phyloP scores from a whole-genome alignment of 2,113 vertebrate species.

The Cyphomyrus plagiostoma region DNA sequence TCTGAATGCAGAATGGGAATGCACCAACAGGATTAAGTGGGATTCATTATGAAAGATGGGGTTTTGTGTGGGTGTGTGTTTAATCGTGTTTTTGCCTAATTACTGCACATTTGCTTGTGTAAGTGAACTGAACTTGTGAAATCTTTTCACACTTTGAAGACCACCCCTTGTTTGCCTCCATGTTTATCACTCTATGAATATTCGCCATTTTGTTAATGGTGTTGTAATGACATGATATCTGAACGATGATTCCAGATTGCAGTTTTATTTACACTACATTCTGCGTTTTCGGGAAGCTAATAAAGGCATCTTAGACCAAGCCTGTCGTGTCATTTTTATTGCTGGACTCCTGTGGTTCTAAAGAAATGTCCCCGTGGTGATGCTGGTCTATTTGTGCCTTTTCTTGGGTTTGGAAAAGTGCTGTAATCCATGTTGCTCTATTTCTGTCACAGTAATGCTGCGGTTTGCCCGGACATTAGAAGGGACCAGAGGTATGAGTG shows the following conservation, averaged over 20 bases:
- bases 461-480: constrained; percentile 19
- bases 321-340: constrained; percentile 24
- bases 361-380: constrained; percentile 35
- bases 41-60: background rate
- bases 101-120: constrained; percentile 40
- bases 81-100: constrained; percentile 31
- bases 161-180: constrained; percentile 52
- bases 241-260: constrained; percentile 57
- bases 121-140: constrained; percentile 34
- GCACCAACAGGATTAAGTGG: constrained; percentile 47
- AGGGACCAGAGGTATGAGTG: constrained; percentile 12
- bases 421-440: constrained; percentile 46
- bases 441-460: constrained; percentile 36
- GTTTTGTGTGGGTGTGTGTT: constrained; percentile 27
- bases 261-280: constrained; percentile 63
- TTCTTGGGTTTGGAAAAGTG: constrained; percentile 48
- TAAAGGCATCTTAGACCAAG: constrained; percentile 52
- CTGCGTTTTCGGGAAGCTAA: constrained; percentile 62
- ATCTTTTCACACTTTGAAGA: constrained; percentile 48
- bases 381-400: constrained; percentile 25
- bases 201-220: constrained; percentile 40
- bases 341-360: constrained; percentile 33
- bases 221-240: constrained; percentile 62
- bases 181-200: constrained; percentile 40
- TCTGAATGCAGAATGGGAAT: constrained; percentile 34